Base-by-base conservation (phyloP, 2,888 invertebrate species). In the Dione juno region DNA sequence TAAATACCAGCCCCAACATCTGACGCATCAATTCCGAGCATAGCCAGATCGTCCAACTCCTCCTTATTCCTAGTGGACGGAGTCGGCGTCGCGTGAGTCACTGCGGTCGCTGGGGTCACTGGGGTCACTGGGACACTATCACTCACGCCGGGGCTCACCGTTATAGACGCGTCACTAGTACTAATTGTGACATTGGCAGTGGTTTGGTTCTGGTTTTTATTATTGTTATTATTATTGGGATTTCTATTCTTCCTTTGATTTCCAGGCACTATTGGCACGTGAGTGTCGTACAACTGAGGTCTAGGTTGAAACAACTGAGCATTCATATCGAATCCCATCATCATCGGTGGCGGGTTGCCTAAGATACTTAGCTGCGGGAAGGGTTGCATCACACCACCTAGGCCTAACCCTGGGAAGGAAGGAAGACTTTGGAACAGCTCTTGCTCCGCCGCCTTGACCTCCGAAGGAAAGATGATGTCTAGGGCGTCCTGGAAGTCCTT, bases 21-120 rank as follows among this genome's bases (percentile, higher is more conserved):
- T 43, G 95, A 95, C 9, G 96, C 97, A 82, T 97, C 97, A 65
- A 97, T 97, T 0, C 98, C 98, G 66, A 98, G 91, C 96, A 98
- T 95, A 3, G 96, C 96, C 71, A 97, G 87, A 79, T 98, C 97
- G 70, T 96, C 96, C 78, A 93, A 87, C 79, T 94, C 96, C 82
- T 88, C 94, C 86, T 83, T 93, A 87, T 92, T 90, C 86, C 83
- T 83, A 79, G 81, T 68, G 78, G 81, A 71, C 0, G 76, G 78
- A 0, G 77, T 75, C 7, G 69, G 37, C 50, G 72, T 58, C 16
- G 43, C 57, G 45, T 61, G 52, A n/a, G 66, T 19, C 16, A 66
- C 52, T 21, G 16, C 28, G 52, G 72, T 58, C 16, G 43, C 57
- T 50, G 58, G 37, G 52, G 72, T 58, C 16, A 45, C 57, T 50